Conservation (phyloP, 2,888 invertebrate genomes). For the Podotricha telesiphe region DNA sequence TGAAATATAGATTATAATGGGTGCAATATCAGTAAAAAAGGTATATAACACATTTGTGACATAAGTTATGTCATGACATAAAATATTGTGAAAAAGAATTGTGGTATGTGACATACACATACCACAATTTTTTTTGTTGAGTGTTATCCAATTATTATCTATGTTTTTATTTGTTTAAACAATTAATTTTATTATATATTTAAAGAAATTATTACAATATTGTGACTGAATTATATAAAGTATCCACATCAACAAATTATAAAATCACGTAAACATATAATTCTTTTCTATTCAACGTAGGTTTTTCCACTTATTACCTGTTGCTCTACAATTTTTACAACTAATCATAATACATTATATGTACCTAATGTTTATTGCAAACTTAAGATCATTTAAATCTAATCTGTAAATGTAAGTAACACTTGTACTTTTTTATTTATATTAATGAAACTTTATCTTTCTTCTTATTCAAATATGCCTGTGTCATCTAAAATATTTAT, state of each 20-base stretch:
- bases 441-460: too few relatives aligned
- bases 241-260: background rate
- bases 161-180: too few relatives aligned
- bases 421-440: background rate
- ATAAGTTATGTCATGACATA: too few relatives aligned
- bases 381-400: background rate
- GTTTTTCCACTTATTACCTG: background rate
- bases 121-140: too few relatives aligned
- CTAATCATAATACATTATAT: background rate
- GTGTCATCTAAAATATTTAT: too few relatives aligned
- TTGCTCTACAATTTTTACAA: background rate
- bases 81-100: too few relatives aligned
- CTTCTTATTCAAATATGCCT: too few relatives aligned
- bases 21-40: background rate
- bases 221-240: background rate
- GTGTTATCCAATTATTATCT: too few relatives aligned
- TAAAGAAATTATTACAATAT: background rate
- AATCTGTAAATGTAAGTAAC: background rate
- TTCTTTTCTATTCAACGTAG: background rate
- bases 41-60: too few relatives aligned
- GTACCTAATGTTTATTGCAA: background rate
- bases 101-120: too few relatives aligned
- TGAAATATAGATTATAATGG: too few relatives aligned
- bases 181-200: too few relatives aligned
- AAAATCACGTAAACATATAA: background rate